Evolutionary conservation across 2,113 vertebrate species (phyloP), one percentile per base, ranked within the genome.

Genomic region (Elgaria multicarinata): DNA sequence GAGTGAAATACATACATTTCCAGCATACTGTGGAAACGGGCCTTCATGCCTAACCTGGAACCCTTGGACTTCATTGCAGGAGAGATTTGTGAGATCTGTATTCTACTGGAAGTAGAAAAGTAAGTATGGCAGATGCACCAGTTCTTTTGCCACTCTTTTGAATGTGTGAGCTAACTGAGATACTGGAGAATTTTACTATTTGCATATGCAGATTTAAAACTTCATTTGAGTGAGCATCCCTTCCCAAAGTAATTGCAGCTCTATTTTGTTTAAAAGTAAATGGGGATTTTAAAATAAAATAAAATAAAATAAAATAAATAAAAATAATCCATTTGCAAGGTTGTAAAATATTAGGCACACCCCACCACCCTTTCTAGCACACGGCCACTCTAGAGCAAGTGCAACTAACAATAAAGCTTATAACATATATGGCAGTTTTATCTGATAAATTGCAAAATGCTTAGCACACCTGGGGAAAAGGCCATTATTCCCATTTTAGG

Each of bases 391-490:
- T 28, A 33, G 78, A 90, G 44, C 88, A 86, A 93, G 44, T 0
- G 3, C 2, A 85, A 64, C 90, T 87, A 91, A 84, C 80, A 83
- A 90, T 90, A 71, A 92, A 83, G 88, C 0, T 1, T 4, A 80
- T 86, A 92, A 86, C 67, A 81, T 82, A 31, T 82, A 39, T 90
- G 71, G 87, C 0, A 50, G 31, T 88, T 95, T 93, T 89, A 75
- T 81, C 74, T 90, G 78, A 36, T 44, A 83, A 91, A 90, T 64
- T 89, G 67, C 0, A 0, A 93, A 83, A 92, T 90, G 62, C 87
- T 85, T 91, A 93, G 64, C 22, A 91, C 77, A 69, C 89, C 87
- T 90, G 92, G 91, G 90, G 78, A 55, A 36, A 12, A 74, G 53
- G 90, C 79, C 88, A 89, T 85, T 92, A 89, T 79, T 89, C 82